phyloP scores from a whole-genome alignment of 2,888 invertebrate species.

The Apocheima hispidaria region DNA sequence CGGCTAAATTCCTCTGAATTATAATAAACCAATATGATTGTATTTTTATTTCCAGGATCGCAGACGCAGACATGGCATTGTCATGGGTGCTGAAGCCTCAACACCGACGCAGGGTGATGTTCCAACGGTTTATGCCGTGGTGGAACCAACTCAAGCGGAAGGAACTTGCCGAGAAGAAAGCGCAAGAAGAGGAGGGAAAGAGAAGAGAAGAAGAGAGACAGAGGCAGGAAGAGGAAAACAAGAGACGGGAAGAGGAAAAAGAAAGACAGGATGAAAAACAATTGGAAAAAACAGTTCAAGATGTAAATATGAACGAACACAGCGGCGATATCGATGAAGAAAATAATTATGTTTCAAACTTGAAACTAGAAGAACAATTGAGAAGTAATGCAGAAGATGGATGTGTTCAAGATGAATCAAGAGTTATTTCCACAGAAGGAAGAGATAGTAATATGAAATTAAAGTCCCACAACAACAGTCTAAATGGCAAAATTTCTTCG shows the following conservation, averaged over 20 bases:
- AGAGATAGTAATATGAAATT: not conserved
- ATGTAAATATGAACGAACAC: not conserved
- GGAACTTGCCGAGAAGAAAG: conserved; percentile 71
- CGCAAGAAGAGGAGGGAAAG: conserved; percentile 52
- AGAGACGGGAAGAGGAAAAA: not conserved
- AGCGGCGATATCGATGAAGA: not conserved
- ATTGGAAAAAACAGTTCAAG: not conserved
- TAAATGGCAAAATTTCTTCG: conserved; percentile 2
- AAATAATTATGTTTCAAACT: not conserved
- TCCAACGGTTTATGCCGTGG: conserved; percentile 83
- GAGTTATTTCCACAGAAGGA: not conserved
- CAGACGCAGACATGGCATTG: conserved; percentile 77
- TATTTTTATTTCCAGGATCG: conserved; percentile 70
- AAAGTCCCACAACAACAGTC: not conserved
- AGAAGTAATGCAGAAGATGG: not conserved
- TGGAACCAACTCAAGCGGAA: conserved; percentile 74
- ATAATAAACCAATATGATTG: not conserved
- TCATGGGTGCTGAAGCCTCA: conserved; percentile 82
- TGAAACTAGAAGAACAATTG: not conserved
- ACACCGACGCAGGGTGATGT: conserved; percentile 79
- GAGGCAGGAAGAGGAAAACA: conserved; percentile 43
- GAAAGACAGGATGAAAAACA: not conserved
- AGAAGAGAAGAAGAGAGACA: conserved; percentile 27
- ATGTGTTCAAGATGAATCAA: not conserved
- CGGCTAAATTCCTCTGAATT: too few species aligned